Conservation (phyloP, 2,797 vertebrate species). For the Allobates femoralis region DNA sequence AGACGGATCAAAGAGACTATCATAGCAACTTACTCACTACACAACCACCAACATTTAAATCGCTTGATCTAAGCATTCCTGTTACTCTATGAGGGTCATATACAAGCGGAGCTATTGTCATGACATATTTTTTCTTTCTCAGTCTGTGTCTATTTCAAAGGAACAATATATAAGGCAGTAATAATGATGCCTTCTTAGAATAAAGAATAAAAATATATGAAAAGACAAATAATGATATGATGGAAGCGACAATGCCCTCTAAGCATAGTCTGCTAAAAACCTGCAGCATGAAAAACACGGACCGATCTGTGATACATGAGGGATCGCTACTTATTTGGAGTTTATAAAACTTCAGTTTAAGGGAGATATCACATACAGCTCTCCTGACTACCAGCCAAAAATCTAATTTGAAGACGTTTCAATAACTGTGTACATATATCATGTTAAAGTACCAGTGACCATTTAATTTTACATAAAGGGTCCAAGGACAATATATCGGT, state of each 20-base stretch:
- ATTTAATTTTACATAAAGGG: too few species aligned
- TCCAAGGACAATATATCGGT: too few species aligned
- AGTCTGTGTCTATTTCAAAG: background rate
- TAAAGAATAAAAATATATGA: background rate
- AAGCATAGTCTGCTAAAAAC: background rate
- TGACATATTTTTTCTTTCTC: background rate
- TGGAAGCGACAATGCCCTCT: background rate
- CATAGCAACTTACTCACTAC: conserved; percentile 65
- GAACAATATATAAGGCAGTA: background rate
- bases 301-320: background rate
- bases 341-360: background rate
- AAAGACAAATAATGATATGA: background rate
- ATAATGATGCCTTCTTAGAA: background rate
- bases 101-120: conserved; percentile 43
- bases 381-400: background rate
- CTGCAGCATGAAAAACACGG: background rate
- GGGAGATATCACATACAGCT: too few species aligned
- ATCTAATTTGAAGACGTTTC: too few species aligned
- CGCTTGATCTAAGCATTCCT: conserved; percentile 66
- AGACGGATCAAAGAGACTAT: conserved; percentile 69
- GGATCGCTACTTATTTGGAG: background rate
- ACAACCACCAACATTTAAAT: conserved; percentile 64
- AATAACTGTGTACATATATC: too few species aligned
- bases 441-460: too few species aligned
- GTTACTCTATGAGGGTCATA: conserved; percentile 61